phyloP scores from a whole-genome alignment of 2,797 vertebrate species.

The Ambastaia sidthimunki region DNA sequence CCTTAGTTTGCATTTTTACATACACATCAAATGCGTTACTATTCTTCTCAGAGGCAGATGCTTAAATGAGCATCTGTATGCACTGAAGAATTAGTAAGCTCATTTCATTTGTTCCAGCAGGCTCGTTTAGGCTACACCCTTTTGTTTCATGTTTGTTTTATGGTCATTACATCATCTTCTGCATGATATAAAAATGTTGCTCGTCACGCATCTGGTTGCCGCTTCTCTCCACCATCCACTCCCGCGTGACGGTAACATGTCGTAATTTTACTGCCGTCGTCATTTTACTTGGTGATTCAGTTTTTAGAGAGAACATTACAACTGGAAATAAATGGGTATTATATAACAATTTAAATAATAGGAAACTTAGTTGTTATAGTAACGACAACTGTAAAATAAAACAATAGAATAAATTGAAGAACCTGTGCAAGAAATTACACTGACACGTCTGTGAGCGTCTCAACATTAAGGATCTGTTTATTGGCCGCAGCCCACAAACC shows the following conservation, averaged over 20 bases:
- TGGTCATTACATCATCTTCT: conserved; percentile 73
- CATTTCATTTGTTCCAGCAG: conserved; percentile 75
- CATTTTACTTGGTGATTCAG: conserved; percentile 27
- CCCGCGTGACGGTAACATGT: conserved; percentile 2
- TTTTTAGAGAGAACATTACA: conserved; percentile 24
- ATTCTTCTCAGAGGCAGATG: conserved; percentile 43
- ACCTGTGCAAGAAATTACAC: conserved; percentile 16
- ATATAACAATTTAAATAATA: conserved; percentile 37
- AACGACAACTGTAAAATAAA: conserved; percentile 27
- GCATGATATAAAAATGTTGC: conserved; percentile 66
- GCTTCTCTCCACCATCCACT: conserved; percentile 10
- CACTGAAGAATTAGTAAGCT: conserved; percentile 68
- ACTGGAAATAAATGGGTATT: conserved; percentile 24
- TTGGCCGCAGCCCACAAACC: conserved; percentile 21
- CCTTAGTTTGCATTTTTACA: not conserved
- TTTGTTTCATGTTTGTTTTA: conserved; percentile 75
- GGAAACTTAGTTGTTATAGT: conserved; percentile 34
- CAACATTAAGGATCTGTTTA: conserved; percentile 26
- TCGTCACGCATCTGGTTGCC: conserved; percentile 11
- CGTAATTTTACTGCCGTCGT: not conserved
- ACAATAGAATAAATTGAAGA: conserved; percentile 23
- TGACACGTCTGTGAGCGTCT: not conserved
- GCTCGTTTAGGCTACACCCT: conserved; percentile 68
- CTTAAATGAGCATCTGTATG: not conserved
- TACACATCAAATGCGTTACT: not conserved